phyloP scores from a whole-genome alignment of 1,140 invertebrate genomes.

The Papilio aristodemus region DNA sequence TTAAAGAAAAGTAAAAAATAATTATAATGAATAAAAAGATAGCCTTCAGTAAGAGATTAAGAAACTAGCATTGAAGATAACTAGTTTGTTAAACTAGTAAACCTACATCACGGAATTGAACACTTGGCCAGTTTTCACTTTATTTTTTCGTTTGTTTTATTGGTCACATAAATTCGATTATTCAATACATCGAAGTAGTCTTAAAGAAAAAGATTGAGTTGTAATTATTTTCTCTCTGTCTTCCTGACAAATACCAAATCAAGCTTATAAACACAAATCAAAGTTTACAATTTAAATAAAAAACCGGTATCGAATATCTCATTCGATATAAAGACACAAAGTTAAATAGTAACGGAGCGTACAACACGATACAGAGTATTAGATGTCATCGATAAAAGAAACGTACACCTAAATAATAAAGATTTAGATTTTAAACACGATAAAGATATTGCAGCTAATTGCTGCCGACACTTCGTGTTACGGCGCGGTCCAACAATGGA shows the following conservation, averaged over 20 bases:
- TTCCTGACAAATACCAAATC: slow-evolving; percentile 8
- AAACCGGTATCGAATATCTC: slow-evolving; percentile 30
- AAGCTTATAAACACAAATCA: slow-evolving; percentile 9
- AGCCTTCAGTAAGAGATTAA: too few species aligned
- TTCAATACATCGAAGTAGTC: too few species aligned
- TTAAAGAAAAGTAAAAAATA: background rate
- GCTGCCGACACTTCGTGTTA: slow-evolving; percentile 46
- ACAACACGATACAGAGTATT: slow-evolving; percentile 19
- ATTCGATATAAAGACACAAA: slow-evolving; percentile 27
- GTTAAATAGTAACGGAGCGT: slow-evolving; percentile 25
- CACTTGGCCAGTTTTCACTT: too few species aligned
- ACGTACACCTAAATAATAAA: slow-evolving; percentile 34
- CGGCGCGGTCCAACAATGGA: slow-evolving; percentile 44
- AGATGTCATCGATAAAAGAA: slow-evolving; percentile 31
- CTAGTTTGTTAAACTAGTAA: too few species aligned
- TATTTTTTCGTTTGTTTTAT: too few species aligned
- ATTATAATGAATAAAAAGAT: too few species aligned
- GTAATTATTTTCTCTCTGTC: background rate
- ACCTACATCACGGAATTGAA: too few species aligned
- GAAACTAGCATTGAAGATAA: too few species aligned
- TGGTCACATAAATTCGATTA: too few species aligned
- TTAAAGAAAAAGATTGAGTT: background rate
- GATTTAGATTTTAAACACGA: slow-evolving; percentile 47
- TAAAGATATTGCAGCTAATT: slow-evolving; percentile 60
- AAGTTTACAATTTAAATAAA: slow-evolving; percentile 19